These are phyloP conservation scores for Ceratoteleas bidentatus DNA, from an alignment of 1,140 invertebrate genomes.

Conservation along the genomic window DNA sequence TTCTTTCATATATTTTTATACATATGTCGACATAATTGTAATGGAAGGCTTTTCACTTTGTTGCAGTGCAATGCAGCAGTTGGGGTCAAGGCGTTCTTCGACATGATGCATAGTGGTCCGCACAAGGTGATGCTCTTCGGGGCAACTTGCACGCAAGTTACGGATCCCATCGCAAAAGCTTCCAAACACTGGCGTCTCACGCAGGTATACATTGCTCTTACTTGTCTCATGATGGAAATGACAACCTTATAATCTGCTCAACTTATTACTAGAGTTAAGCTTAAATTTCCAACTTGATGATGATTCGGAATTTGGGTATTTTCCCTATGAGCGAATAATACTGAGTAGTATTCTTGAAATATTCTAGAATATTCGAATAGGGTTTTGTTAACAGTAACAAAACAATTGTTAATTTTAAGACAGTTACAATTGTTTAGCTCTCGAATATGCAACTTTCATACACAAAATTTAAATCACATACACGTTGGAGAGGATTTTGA, in stretches of 20 bases:
- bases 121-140: conserved; percentile 97
- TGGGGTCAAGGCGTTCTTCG: conserved; percentile 98
- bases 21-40: background rate
- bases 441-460: no score
- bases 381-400: no score
- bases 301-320: no score
- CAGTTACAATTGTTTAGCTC: no score
- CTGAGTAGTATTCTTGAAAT: no score
- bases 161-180: conserved; percentile 98
- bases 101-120: conserved; percentile 97
- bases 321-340: no score
- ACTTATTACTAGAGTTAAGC: background rate
- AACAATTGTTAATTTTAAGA: no score
- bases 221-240: background rate
- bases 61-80: conserved; percentile 97
- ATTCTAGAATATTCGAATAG: no score
- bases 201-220: conserved; percentile 85
- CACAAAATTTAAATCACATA: no score
- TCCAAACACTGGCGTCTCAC: conserved; percentile 98
- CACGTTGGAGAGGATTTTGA: no score
- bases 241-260: no score
- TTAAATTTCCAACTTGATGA: background rate
- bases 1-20: background rate
- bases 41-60: conserved; percentile 11
- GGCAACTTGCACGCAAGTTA: conserved; percentile 97